Evolutionary conservation across 1,140 invertebrate genomes (phyloP).

Genomic region (Drosophila murphyi): DNA sequence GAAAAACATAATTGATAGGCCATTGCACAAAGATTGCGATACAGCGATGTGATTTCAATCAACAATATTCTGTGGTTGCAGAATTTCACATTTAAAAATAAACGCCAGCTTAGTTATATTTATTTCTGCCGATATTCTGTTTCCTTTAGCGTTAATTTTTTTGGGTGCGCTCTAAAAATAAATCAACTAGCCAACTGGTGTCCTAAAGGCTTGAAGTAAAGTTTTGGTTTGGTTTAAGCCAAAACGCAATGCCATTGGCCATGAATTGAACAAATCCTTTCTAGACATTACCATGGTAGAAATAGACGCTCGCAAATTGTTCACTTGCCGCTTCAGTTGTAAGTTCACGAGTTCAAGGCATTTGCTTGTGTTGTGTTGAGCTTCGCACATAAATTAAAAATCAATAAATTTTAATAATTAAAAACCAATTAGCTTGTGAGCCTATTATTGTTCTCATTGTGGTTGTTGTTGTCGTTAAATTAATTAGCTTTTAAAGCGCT

Average conservation of each 20-base stretch:
- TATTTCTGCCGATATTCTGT: conserved; percentile 36
- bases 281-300: not conserved
- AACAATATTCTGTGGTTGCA: not conserved
- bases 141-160: conserved; percentile 6
- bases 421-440: conserved; percentile 60
- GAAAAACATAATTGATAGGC: too few species aligned
- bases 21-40: not conserved
- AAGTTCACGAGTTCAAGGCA: conserved; percentile 52
- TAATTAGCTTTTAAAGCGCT: conserved; percentile 59
- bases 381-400: conserved; percentile 54
- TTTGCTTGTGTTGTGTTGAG: conserved; percentile 4
- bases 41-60: conserved; percentile 3
- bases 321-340: conserved; percentile 5
- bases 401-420: conserved; percentile 73
- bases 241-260: conserved; percentile 14
- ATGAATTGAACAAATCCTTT: conserved; percentile 20
- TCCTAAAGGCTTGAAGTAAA: conserved; percentile 2
- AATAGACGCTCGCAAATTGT: conserved; percentile 11
- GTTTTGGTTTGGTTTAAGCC: not conserved
- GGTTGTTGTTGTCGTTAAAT: conserved; percentile 6
- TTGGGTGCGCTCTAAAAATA: conserved; percentile 42
- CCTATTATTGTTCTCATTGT: conserved; percentile 24
- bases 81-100: too few species aligned
- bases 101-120: not conserved
- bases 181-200: conserved; percentile 25